Evolutionary conservation across 2,113 vertebrate species (phyloP), one percentile per base, ranked within the genome.

Genomic region (Rhipidura dahli): DNA sequence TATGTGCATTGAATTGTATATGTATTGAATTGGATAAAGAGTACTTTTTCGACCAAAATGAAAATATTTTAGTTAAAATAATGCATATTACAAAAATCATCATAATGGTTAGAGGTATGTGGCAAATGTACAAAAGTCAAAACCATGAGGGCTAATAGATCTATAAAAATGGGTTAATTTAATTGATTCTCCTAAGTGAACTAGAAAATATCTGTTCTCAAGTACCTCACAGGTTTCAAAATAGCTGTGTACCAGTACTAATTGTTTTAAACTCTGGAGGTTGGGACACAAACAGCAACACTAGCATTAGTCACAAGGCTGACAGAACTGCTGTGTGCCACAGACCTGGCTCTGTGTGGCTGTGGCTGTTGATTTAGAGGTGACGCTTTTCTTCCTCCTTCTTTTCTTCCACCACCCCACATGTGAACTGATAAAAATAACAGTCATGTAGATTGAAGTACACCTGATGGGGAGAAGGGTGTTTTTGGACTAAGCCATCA

Each of bases 1-100:
- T 96, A 42, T 83, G 72, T 93, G 89, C 70, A 27, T 69, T 92
- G 91, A 96, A 83, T 90, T 87, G 47, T 66, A 57, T 89, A 65
- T 92, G 47, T 69, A 42, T 54, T 70, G 27, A 66, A 30, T 45
- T 81, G 35, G 23, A 35, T 77, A 27, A 27, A 10, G 59, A 82
- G 19, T 87, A 39, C 66, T 93, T 85, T 76, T 44, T 60, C 53
- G 37, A 53, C 40, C 10, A 68, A 87, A 87, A 47, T 21, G 18
- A 87, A 79, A 87, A 30, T 68, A 56, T 27, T 89, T 56, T 60
- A 39, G 8, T 78, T 63, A 77, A 56, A 89, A 39, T 71, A 56
- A n/a, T 35, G 35, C 10, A 3, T 73, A 17, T 53, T 60, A 2
- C 23, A 59, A 35, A 4, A 10, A 3, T 6, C 6, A 19, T n/a